Base-by-base conservation (phyloP, 2,797 vertebrate genomes). In the Allobates femoralis region DNA sequence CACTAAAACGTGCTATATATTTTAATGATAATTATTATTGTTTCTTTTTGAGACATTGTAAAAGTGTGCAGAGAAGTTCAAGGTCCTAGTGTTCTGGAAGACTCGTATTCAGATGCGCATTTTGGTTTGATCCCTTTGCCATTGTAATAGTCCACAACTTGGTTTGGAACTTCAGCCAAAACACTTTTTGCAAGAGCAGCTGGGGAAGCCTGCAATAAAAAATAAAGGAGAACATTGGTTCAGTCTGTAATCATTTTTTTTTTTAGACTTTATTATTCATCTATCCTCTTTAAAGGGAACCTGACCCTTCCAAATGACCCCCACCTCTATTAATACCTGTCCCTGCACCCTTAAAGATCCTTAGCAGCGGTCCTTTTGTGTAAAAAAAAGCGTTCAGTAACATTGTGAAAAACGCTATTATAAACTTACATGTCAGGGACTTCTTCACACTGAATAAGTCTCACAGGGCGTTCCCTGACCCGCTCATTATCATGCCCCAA, bases 101-200 rank as follows among this genome's bases (percentile, higher is more conserved):
- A 96, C 93, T 99, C 98, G 1, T 95, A 99, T 90, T 99, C 97
- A 14, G 98, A 96, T 90, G 97, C 90, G 91, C 97, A 97, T 94
- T 99, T 99, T 91, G 98, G 98, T 93, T 97, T 97, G 93, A 99
- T 99, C 91, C 96, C 97, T 95, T 99, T 99, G 86, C 97, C 96
- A 75, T 98, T 99, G 95, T 99, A 99, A 95, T 99, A 99, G 95
- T 99, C 98, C 94, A 99, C 98, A 87, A 99, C 98, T 94, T 99
- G 98, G 92, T 99, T 99, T 51, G 98, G 98, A 91, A 99, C 98
- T 94, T 99, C 98, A 28, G 98, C 98, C 94, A 99, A 91, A 91
- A 99, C 98, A 7, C 98, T 99, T 93, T 99, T 99, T 76, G 98
- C 98, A 91, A 99, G 95, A 37, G 98, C 98, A 88, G 98, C 98